phyloP scores from a whole-genome alignment of 2,888 invertebrate species.

The Acleris emargana region DNA sequence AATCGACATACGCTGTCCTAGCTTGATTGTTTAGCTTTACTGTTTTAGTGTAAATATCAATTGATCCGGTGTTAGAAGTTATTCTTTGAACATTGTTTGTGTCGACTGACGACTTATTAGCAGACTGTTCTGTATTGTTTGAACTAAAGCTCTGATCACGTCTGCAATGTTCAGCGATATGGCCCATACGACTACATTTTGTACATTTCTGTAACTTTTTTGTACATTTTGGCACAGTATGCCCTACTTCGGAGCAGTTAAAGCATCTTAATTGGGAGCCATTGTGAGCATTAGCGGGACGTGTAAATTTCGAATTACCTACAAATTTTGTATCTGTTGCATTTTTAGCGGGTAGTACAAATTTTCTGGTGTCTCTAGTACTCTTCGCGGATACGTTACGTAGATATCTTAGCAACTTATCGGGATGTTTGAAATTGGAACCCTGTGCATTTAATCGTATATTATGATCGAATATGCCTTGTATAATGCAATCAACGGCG shows the following conservation, averaged over 20 bases:
- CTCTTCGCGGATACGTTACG: conserved; percentile 19
- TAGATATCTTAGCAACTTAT: conserved; percentile 18
- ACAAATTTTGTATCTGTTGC: not conserved
- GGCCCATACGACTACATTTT: conserved; percentile 20
- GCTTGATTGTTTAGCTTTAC: conserved; percentile 16
- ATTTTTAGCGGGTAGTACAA: not conserved
- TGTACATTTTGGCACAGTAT: conserved; percentile 15
- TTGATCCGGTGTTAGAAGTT: not conserved
- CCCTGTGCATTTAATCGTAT: conserved; percentile 38
- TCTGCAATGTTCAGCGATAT: conserved; percentile 5
- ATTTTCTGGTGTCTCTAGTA: not conserved
- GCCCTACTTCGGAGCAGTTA: conserved; percentile 21
- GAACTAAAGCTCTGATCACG: not conserved
- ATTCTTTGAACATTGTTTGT: conserved; percentile 8
- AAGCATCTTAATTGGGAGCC: conserved; percentile 6
- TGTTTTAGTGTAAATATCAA: conserved; percentile 26
- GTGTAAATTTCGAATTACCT: not conserved
- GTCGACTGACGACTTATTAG: not conserved
- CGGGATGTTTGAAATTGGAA: conserved; percentile 18
- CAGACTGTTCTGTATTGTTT: not conserved
- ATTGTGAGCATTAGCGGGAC: not conserved
- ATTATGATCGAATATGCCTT: conserved; percentile 39
- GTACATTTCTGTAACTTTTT: conserved; percentile 7
- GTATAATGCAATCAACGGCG: conserved; percentile 40
- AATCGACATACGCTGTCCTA: conserved; percentile 28